These are phyloP conservation scores for Cinclus mexicanus DNA, from an alignment of 2,113 vertebrate species.

Conservation along the genomic window DNA sequence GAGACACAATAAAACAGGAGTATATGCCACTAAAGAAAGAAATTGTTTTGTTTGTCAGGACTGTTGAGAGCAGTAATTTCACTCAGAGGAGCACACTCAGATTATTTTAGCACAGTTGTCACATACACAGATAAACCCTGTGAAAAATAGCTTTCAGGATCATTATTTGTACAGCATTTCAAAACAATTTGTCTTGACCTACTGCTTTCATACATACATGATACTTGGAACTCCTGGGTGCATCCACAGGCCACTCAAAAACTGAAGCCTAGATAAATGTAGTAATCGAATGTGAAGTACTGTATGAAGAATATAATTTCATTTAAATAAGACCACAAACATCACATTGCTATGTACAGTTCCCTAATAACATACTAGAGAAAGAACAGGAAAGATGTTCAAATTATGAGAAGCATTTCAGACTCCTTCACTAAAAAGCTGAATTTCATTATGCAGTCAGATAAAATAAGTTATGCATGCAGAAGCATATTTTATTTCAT, in stretches of 20 bases:
- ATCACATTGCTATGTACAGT: background rate
- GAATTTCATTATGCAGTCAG: background rate
- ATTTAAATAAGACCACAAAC: background rate
- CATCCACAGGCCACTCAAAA: background rate
- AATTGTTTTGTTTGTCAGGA: slow-evolving; percentile 61
- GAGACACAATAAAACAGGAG: slow-evolving; percentile 55
- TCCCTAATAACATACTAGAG: background rate
- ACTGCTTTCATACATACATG: background rate
- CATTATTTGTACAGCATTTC: slow-evolving; percentile 42
- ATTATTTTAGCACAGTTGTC: slow-evolving; percentile 56
- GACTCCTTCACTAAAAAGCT: background rate
- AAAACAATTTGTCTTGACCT: slow-evolving; percentile 40
- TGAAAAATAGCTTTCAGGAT: slow-evolving; percentile 24
- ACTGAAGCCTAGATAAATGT: background rate
- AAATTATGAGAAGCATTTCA: background rate
- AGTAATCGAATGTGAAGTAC: background rate
- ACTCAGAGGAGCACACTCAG: slow-evolving; percentile 29
- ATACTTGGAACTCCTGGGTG: background rate
- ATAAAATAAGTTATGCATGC: background rate
- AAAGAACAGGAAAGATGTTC: background rate
- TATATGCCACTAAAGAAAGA: slow-evolving; percentile 56
- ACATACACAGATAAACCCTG: slow-evolving; percentile 40
- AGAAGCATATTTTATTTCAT: background rate
- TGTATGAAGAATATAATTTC: background rate
- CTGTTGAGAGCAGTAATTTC: slow-evolving; percentile 52